Base-by-base conservation (phyloP, 2,888 invertebrate genomes). In the Stegophylla sp. region DNA sequence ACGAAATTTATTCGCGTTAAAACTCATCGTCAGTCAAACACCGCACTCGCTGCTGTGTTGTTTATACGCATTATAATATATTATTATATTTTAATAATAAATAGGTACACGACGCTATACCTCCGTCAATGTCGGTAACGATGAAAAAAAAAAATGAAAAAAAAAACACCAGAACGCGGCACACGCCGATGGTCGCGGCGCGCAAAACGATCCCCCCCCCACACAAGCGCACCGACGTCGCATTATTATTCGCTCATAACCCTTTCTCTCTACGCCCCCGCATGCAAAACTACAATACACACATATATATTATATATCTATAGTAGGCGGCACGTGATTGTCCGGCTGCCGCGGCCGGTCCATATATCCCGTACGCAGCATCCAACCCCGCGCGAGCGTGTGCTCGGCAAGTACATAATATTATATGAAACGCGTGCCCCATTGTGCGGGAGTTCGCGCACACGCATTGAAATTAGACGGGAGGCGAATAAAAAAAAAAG, bases 261-360 rank as follows among this genome's bases (percentile, higher is more conserved):
- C 53, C 26, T 67, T 45, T 45, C 67, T 45, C 67, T 45, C 17
- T 48, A 26, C 51, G 53, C 51, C 51, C 13, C 12, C 51, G 34
- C 34, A 28, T 0, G 28, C 17, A 5, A 20, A 13, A 17, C 41
- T n/a, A 56, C 34, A 56, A 28, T 48, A n/a, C 56, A 41, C 23
- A 23, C 71, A 17, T 48, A 26, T 48, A 48, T 17, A 10, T 17
- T 45, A 67, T 12, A 26, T 43, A 51, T 20, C 20, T 7, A n/a
- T 45, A 17, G 48, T 51, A 75, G 51, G 75, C 64, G 75, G 75
- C 77, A 71, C 79, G 79, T 23, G 79, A 79, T 79, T 61, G 61
- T 69, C 79, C 69, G 63, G 59, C 71, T 53, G 23, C 59, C 56
- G 61, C 56, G 61, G 71, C n/a, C 69, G n/a, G n/a, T n/a, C n/a